These are phyloP conservation scores for Sorex maritimensis DNA, from an alignment of 2,797 vertebrate species.

Conservation along the genomic window DNA sequence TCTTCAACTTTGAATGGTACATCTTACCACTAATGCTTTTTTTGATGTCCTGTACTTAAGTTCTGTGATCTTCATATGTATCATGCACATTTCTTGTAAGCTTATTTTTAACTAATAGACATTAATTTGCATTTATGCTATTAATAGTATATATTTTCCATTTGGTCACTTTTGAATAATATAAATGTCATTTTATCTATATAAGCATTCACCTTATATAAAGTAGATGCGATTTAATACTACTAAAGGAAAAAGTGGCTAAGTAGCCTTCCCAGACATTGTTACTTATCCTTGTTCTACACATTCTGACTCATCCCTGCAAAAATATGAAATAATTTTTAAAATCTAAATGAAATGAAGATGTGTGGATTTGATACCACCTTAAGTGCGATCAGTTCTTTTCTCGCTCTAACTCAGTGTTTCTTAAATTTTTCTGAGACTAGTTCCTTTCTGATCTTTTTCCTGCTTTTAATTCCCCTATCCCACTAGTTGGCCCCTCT, in stretches of 20 bases:
- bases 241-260: constrained; percentile 15
- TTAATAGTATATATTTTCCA: constrained; percentile 59
- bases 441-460: too few relatives aligned
- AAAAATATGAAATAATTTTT: background rate
- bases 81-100: constrained; percentile 31
- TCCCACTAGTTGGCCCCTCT: too few relatives aligned
- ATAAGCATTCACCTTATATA: too few relatives aligned
- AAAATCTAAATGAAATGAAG: background rate
- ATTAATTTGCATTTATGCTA: background rate
- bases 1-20: constrained; percentile 63
- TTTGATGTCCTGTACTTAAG: background rate
- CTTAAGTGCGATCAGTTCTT: background rate
- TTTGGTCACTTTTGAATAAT: constrained; percentile 52
- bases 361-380: background rate
- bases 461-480: too few relatives aligned
- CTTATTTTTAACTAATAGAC: constrained; percentile 60
- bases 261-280: background rate
- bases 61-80: background rate
- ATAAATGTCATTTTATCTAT: too few relatives aligned
- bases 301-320: constrained; percentile 22
- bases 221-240: background rate
- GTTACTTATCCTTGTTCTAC: background rate
- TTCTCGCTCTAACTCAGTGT: too few relatives aligned
- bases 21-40: constrained; percentile 24
- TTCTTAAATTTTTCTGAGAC: too few relatives aligned